phyloP scores from a whole-genome alignment of 2,888 invertebrate species.

The Idaea dimidiata region DNA sequence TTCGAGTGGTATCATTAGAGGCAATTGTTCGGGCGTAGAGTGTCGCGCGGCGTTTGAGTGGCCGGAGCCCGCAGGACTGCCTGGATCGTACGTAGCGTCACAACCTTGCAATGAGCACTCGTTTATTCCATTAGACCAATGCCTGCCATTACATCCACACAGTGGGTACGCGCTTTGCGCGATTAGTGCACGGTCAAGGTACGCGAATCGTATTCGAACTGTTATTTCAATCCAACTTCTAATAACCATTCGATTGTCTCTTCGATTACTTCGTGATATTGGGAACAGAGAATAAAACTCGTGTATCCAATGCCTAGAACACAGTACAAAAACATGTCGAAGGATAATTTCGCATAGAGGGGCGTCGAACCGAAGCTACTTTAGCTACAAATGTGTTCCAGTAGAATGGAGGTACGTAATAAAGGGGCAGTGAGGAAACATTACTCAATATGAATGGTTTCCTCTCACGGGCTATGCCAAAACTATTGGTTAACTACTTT shows the following conservation, averaged over 20 bases:
- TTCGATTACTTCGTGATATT: background rate
- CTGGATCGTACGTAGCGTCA: conserved; percentile 53
- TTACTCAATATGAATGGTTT: conserved; percentile 71
- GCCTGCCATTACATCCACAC: conserved; percentile 65
- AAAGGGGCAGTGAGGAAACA: conserved; percentile 60
- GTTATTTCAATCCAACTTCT: conserved; percentile 28
- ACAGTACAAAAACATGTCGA: conserved; percentile 27
- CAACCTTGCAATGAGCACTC: conserved; percentile 76
- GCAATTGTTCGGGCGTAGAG: conserved; percentile 68
- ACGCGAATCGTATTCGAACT: conserved; percentile 44
- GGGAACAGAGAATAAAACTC: conserved; percentile 4
- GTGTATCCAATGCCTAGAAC: background rate
- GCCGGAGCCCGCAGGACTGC: conserved; percentile 60
- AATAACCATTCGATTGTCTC: background rate
- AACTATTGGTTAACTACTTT: conserved; percentile 62
- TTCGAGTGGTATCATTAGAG: conserved; percentile 73
- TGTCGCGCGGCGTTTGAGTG: conserved; percentile 55
- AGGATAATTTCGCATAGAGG: conserved; percentile 42
- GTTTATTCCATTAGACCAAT: conserved; percentile 76
- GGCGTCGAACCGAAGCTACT: conserved; percentile 48
- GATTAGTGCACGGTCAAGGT: conserved; percentile 76
- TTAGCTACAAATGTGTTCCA: conserved; percentile 54
- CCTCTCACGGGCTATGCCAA: conserved; percentile 56
- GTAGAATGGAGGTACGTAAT: conserved; percentile 51
- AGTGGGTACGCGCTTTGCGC: conserved; percentile 54